Evolutionary conservation across 2,888 invertebrate genomes (phyloP).

Genomic region (Ditylenchus weischeri): DNA sequence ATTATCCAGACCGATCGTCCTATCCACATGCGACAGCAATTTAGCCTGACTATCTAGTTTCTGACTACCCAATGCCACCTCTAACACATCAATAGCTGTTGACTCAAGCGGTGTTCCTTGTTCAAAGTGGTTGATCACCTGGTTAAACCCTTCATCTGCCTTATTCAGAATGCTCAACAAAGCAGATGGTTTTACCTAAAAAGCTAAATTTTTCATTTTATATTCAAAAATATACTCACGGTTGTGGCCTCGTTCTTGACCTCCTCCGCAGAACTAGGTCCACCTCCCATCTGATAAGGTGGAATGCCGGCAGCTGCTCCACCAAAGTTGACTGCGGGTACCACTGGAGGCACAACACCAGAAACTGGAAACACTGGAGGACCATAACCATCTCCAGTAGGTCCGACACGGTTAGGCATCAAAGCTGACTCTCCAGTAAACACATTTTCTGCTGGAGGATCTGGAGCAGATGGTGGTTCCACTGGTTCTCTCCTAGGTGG

Average conservation of each 20-base stretch:
- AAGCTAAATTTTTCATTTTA: conserved; percentile 6
- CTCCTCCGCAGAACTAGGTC: conserved; percentile 17
- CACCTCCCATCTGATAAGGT: conserved; percentile 23
- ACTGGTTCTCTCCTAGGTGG: conserved; percentile 18
- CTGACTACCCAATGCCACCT: conserved; percentile 55
- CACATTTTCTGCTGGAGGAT: conserved; percentile 11
- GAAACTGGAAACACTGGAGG: conserved; percentile 51
- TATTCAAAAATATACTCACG: conserved; percentile 18
- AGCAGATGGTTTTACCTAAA: conserved; percentile 48
- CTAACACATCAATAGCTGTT: conserved; percentile 55
- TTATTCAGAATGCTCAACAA: conserved; percentile 51
- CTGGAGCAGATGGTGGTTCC: conserved; percentile 15
- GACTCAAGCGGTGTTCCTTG: conserved; percentile 55
- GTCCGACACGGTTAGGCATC: conserved; percentile 48
- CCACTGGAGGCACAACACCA: conserved; percentile 50
- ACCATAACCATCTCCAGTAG: conserved; percentile 57
- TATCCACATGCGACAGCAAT: conserved; percentile 55
- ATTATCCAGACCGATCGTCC: conserved; percentile 57
- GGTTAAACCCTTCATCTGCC: conserved; percentile 57
- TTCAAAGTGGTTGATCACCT: conserved; percentile 56
- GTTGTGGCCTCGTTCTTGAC: conserved; percentile 48
- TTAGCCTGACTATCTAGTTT: conserved; percentile 57
- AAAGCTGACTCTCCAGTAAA: conserved; percentile 57
- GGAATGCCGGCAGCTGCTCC: conserved; percentile 54
- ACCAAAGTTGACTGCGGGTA: conserved; percentile 29